phyloP scores from a whole-genome alignment of 2,888 invertebrate genomes.

The Synanthedon myopaeformis region DNA sequence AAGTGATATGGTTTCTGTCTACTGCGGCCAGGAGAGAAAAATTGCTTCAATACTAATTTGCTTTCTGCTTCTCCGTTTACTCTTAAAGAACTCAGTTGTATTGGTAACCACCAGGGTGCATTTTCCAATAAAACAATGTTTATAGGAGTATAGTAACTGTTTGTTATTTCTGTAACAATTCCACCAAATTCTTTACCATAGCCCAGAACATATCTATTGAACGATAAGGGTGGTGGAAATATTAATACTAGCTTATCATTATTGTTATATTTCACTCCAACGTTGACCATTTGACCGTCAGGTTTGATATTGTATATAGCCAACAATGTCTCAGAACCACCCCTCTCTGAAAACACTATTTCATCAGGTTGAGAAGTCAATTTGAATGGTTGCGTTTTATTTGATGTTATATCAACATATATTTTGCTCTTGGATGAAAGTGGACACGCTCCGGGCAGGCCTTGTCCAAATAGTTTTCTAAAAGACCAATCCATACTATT shows the following conservation, averaged over 20 bases:
- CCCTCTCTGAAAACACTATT: slow-evolving; percentile 72
- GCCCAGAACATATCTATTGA: slow-evolving; percentile 85
- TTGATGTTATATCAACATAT: slow-evolving; percentile 82
- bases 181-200: slow-evolving; percentile 94
- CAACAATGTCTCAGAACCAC: slow-evolving; percentile 75
- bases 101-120: slow-evolving; percentile 90
- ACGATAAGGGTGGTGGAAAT: slow-evolving; percentile 76
- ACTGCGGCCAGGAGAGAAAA: slow-evolving; percentile 82
- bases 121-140: slow-evolving; percentile 89
- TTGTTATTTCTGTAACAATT: slow-evolving; percentile 86
- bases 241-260: slow-evolving; percentile 62
- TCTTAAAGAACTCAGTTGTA: slow-evolving; percentile 89
- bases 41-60: slow-evolving; percentile 68
- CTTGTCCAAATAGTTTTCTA: slow-evolving; percentile 87
- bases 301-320: slow-evolving; percentile 79
- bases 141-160: slow-evolving; percentile 81
- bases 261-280: slow-evolving; percentile 72
- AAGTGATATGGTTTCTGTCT: slow-evolving; percentile 87
- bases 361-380: slow-evolving; percentile 73
- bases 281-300: slow-evolving; percentile 73
- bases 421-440: slow-evolving; percentile 82
- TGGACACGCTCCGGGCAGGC: slow-evolving; percentile 84
- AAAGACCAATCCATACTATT: slow-evolving; percentile 86
- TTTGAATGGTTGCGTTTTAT: slow-evolving; percentile 72
- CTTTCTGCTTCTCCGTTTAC: slow-evolving; percentile 73